Percentiles rank a stretch among this genome's conserved stretches.
Conservation (phyloP, 2,113 vertebrate species). For the Tetrax tetrax region DNA sequence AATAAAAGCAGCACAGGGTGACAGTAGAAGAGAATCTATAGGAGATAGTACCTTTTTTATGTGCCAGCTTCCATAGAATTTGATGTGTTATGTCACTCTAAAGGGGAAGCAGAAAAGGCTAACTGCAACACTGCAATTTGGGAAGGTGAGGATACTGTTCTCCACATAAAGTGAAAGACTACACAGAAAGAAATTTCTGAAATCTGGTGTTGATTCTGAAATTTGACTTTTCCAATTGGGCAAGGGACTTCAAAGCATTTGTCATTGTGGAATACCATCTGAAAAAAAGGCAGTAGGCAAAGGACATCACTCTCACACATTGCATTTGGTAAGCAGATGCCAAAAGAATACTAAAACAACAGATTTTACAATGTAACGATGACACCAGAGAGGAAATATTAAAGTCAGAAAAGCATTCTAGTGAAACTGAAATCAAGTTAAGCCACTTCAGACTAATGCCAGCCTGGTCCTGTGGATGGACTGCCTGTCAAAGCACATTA, state of each 20-base stretch:
- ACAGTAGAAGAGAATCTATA: neutral
- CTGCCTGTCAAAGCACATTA: neutral
- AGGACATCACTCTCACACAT: neutral
- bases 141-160: neutral
- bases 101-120: neutral
- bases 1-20: neutral
- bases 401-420: neutral
- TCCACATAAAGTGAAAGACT: neutral
- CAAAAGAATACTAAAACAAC: neutral
- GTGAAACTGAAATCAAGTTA: neutral
- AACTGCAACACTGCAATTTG: neutral
- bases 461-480: neutral
- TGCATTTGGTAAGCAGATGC: neutral
- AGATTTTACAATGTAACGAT: neutral
- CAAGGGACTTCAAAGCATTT: neutral
- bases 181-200: neutral
- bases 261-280: accelerated
- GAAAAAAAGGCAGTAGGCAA: neutral
- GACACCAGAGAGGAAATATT: neutral
- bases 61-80: neutral
- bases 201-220: neutral
- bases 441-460: neutral
- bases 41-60: neutral
- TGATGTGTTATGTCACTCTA: neutral
- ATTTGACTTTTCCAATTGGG: neutral